Evolutionary conservation across 2,888 invertebrate species (phyloP).

Genomic region (Zele albiditarsus): DNA sequence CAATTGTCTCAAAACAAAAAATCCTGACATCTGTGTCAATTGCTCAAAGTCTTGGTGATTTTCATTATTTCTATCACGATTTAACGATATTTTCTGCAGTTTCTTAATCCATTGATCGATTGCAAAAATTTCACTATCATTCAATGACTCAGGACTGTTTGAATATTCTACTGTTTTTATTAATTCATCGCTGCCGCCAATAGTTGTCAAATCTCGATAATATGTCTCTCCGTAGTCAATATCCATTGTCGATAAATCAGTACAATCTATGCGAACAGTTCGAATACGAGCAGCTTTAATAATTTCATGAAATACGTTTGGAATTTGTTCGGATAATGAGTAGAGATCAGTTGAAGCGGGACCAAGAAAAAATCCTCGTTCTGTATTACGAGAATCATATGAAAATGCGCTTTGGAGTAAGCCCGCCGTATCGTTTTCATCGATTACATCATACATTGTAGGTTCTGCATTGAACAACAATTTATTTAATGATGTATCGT

Average conservation of each 20-base stretch:
- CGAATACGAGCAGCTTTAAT: constrained; percentile 46
- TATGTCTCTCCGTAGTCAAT: constrained; percentile 48
- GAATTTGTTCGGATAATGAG: constrained; percentile 46
- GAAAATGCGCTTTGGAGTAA: constrained; percentile 50
- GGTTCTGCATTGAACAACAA: not conserved
- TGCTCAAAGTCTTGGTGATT: constrained; percentile 22
- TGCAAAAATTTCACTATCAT: not conserved
- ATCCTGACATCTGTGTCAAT: constrained; percentile 40
- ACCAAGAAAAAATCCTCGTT: constrained; percentile 48
- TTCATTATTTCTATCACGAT: constrained; percentile 1
- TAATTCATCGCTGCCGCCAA: constrained; percentile 21
- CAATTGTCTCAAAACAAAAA: constrained; percentile 40
- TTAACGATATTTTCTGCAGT: not conserved
- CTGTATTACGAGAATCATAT: constrained; percentile 42
- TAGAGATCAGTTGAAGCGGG: constrained; percentile 46
- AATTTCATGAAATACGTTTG: constrained; percentile 49
- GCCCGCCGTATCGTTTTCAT: constrained; percentile 46
- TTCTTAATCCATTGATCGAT: constrained; percentile 5
- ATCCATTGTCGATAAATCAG: constrained; percentile 36
- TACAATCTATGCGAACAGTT: constrained; percentile 4
- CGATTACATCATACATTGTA: constrained; percentile 45
- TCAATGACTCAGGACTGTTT: not conserved
- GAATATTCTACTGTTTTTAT: not conserved
- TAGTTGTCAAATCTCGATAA: constrained; percentile 36
- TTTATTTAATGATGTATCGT: not conserved